Evolutionary conservation across 1,140 invertebrate species (phyloP).

Genomic region (Pseudomyrmex gracilis): DNA sequence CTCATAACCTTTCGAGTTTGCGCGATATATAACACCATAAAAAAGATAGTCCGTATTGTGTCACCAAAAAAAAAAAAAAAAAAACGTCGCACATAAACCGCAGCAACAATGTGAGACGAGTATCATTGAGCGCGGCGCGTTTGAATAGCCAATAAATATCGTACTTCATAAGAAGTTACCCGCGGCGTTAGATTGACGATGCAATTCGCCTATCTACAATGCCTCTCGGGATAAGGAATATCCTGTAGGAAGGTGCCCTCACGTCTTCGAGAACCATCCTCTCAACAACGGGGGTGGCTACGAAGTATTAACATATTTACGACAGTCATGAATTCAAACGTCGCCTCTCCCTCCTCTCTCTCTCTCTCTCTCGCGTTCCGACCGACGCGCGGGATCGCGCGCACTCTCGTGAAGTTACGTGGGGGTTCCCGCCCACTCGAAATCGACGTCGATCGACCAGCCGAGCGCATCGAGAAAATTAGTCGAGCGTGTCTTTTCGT

Average conservation of each 20-base stretch:
- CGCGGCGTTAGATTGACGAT: slow-evolving; percentile 68
- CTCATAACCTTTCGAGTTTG: background rate
- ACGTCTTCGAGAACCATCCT: slow-evolving; percentile 57
- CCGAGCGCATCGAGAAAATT: slow-evolving; percentile 68
- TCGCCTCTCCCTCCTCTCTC: background rate
- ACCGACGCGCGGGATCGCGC: slow-evolving; percentile 25
- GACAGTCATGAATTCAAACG: slow-evolving; percentile 70
- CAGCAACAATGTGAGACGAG: slow-evolving; percentile 26
- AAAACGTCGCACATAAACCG: slow-evolving; percentile 38
- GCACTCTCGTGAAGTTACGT: slow-evolving; percentile 27
- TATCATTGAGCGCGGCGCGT: background rate
- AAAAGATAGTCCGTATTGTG: slow-evolving; percentile 1
- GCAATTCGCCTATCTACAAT: slow-evolving; percentile 60
- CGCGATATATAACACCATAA: slow-evolving; percentile 33
- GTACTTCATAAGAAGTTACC: slow-evolving; percentile 60
- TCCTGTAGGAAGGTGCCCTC: slow-evolving; percentile 52
- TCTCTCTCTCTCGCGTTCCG: background rate
- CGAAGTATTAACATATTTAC: slow-evolving; percentile 75
- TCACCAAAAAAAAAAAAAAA: too few species aligned
- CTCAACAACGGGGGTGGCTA: slow-evolving; percentile 62
- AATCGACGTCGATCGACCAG: slow-evolving; percentile 66
- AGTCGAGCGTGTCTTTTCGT: slow-evolving; percentile 68
- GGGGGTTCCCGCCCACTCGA: slow-evolving; percentile 52
- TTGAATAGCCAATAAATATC: slow-evolving; percentile 69
- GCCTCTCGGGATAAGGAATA: slow-evolving; percentile 62